Evolutionary conservation across 2,113 vertebrate genomes (phyloP).

Genomic region (Dinomys branickii): DNA sequence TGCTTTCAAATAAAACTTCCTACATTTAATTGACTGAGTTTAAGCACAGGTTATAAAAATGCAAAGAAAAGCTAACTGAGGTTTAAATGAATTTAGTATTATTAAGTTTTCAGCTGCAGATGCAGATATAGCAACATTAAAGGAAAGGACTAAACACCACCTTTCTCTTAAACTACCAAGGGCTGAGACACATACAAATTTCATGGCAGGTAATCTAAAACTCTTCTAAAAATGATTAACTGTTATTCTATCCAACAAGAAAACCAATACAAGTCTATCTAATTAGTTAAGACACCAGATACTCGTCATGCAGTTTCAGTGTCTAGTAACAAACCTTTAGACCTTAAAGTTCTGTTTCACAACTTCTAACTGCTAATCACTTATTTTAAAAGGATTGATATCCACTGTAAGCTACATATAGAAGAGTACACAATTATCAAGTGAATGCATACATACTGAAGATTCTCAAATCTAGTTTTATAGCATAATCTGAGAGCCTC

Average conservation of each 20-base stretch:
- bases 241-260: conserved; percentile 87
- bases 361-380: conserved; percentile 33
- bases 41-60: conserved; percentile 56
- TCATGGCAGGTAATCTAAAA: conserved; percentile 89
- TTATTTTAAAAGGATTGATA: conserved; percentile 55
- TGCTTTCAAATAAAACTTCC: conserved; percentile 61
- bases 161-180: conserved; percentile 78
- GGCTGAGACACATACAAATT: conserved; percentile 88
- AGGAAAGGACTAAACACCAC: conserved; percentile 74
- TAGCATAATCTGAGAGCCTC: not conserved
- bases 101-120: conserved; percentile 42
- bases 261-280: conserved; percentile 87
- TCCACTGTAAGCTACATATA: conserved; percentile 16
- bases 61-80: conserved; percentile 47
- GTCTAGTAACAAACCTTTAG: conserved; percentile 60
- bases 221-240: conserved; percentile 85
- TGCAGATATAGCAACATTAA: conserved; percentile 53
- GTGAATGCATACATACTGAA: conserved; percentile 13
- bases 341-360: conserved; percentile 62
- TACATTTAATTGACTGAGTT: conserved; percentile 58
- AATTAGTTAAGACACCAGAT: conserved; percentile 86
- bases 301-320: conserved; percentile 73
- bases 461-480: conserved; percentile 48
- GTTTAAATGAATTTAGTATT: conserved; percentile 12
- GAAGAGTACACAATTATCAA: conserved; percentile 13